A percentile compares a stretch with the other conserved stretches of the same genome.
Conservation (phyloP, 2,888 invertebrate species). For the Dasysyrphus albostriatus region DNA sequence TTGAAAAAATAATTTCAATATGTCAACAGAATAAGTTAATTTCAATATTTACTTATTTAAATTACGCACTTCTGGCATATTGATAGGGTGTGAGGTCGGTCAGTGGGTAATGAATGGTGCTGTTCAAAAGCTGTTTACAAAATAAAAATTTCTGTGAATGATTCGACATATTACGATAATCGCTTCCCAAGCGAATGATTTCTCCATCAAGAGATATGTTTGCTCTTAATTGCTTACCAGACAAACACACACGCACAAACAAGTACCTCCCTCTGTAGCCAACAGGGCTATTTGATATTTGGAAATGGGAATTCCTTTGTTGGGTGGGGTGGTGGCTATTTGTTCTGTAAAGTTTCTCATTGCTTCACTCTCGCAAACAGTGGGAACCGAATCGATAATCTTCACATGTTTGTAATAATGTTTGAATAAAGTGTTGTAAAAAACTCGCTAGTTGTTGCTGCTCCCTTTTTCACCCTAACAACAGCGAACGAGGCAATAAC, state of each 20-base stretch:
- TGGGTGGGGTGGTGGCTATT: conserved; percentile 29
- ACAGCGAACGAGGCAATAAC: conserved; percentile 9
- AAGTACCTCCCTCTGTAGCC: background rate
- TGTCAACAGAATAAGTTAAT: conserved; percentile 3
- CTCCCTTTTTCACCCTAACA: conserved; percentile 1
- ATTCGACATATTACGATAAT: conserved; percentile 29
- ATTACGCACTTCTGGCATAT: background rate
- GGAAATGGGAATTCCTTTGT: conserved; percentile 54
- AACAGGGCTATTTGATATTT: conserved; percentile 4
- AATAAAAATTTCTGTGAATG: conserved; percentile 1
- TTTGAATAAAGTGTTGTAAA: conserved; percentile 14
- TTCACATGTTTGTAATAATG: conserved; percentile 13
- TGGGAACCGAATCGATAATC: background rate
- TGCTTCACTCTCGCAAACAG: background rate
- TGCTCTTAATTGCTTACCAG: conserved; percentile 63
- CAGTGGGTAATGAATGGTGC: background rate
- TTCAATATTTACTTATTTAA: conserved; percentile 32
- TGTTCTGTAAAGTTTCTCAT: background rate
- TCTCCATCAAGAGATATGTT: conserved; percentile 39
- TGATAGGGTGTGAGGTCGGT: background rate
- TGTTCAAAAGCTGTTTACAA: background rate
- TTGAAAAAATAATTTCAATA: no score
- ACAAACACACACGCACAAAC: background rate
- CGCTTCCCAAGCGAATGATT: background rate
- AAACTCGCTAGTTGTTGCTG: conserved; percentile 20